Conservation (phyloP, 2,888 invertebrate genomes). For the Ichneumon xanthorius region DNA sequence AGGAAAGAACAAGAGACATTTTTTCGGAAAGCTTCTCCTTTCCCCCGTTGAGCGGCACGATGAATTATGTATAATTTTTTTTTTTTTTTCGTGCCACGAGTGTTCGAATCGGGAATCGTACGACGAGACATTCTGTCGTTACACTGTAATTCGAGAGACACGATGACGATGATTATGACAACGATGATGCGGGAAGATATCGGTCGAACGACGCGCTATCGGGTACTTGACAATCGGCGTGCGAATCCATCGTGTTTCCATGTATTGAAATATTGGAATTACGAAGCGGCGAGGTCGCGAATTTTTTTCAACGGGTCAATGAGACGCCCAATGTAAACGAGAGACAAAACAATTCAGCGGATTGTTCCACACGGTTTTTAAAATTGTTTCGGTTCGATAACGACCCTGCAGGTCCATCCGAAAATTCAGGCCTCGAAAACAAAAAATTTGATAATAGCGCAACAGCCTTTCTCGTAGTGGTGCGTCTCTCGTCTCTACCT, state of each 20-base stretch:
- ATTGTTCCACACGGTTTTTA: background rate
- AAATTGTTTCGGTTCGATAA: background rate
- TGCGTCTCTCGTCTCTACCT: conserved; percentile 26
- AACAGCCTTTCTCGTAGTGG: conserved; percentile 10
- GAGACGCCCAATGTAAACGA: conserved; percentile 1
- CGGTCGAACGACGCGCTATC: conserved; percentile 26
- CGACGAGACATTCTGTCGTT: conserved; percentile 9
- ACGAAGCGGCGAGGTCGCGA: conserved; percentile 13
- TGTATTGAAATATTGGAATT: conserved; percentile 26
- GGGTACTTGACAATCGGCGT: conserved; percentile 59
- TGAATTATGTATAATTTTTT: conserved; percentile 1
- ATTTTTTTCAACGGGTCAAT: conserved; percentile 4
- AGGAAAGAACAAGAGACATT: conserved; percentile 4
- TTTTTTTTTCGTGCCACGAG: conserved; percentile 3
- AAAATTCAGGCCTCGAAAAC: background rate
- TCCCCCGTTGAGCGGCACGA: background rate
- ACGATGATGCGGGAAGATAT: background rate
- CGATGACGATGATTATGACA: conserved; percentile 7
- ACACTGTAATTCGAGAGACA: background rate
- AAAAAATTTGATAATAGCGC: background rate
- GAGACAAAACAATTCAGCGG: background rate
- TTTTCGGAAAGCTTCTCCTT: background rate
- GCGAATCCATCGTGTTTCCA: conserved; percentile 35
- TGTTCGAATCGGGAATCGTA: background rate
- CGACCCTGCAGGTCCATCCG: background rate